Evolutionary conservation across 2,888 invertebrate species (phyloP).

Genomic region (Parnassius smintheus): DNA sequence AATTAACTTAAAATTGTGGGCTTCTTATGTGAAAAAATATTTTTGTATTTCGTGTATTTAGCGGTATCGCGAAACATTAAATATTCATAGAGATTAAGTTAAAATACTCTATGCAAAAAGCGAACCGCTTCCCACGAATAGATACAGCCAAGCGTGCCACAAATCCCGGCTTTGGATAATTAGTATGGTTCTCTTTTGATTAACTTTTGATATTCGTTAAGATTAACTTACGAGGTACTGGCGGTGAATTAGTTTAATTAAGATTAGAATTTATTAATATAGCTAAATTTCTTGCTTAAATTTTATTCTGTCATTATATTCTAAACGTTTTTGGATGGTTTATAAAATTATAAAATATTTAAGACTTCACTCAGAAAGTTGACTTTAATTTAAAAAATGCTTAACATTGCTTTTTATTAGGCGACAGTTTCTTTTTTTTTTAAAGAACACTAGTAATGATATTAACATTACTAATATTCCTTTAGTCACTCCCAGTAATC

Average conservation of each 20-base stretch:
- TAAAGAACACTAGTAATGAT: too few species aligned
- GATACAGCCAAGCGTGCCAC: constrained; percentile 29
- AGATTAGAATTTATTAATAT: neutral
- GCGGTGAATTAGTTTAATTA: constrained; percentile 6
- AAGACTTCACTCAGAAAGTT: too few species aligned
- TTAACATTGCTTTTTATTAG: too few species aligned
- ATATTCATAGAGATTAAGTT: constrained; percentile 50
- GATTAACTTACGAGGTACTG: constrained; percentile 10
- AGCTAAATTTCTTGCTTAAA: too few species aligned
- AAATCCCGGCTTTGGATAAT: constrained; percentile 57
- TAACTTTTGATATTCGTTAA: constrained; percentile 32
- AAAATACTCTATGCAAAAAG: constrained; percentile 53
- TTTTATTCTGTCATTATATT: too few species aligned
- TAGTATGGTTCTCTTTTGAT: constrained; percentile 45
- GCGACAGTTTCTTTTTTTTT: too few species aligned
- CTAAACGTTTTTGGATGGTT: too few species aligned
- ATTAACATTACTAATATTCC: too few species aligned
- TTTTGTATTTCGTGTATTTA: constrained; percentile 14
- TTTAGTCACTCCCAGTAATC: too few species aligned
- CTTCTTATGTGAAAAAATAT: constrained; percentile 15
- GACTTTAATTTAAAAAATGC: too few species aligned
- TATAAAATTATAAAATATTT: too few species aligned
- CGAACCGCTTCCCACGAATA: constrained; percentile 26
- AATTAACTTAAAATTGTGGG: constrained; percentile 16
- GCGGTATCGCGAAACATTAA: constrained; percentile 17